phyloP scores from a whole-genome alignment of 2,797 vertebrate species.

The Tangara arthus region DNA sequence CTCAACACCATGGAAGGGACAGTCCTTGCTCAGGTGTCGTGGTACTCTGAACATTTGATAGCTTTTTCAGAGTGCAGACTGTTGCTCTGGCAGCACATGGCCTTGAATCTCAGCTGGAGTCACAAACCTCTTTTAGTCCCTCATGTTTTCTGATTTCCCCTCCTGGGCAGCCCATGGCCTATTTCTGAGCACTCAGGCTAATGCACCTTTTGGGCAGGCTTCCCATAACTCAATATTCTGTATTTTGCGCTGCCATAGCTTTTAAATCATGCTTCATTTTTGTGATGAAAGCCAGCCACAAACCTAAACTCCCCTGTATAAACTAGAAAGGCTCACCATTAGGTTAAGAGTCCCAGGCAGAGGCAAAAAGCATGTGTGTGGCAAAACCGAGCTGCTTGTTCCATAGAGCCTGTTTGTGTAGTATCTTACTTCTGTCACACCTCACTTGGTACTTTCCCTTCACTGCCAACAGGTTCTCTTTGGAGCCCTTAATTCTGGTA shows the following conservation, averaged over 20 bases:
- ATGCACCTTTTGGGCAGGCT: background rate
- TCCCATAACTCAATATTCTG: background rate
- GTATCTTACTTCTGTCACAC: background rate
- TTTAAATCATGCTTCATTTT: conserved; percentile 15
- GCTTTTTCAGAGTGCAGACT: background rate
- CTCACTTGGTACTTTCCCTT: background rate
- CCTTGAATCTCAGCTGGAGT: background rate
- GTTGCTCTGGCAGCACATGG: background rate
- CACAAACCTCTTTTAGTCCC: background rate
- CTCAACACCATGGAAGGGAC: background rate
- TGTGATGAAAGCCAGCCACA: conserved; percentile 24
- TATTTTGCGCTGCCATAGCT: background rate
- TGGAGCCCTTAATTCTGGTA: background rate
- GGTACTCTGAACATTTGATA: background rate
- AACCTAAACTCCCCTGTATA: background rate
- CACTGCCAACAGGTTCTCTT: background rate
- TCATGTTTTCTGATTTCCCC: background rate
- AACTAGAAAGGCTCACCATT: background rate
- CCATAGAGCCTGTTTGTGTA: background rate
- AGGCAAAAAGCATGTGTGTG: background rate
- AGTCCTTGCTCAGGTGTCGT: background rate
- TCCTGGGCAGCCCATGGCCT: background rate
- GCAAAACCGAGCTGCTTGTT: background rate
- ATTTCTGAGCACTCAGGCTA: background rate
- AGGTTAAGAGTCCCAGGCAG: background rate